Percentiles rank a stretch among this genome's conserved stretches.
These are phyloP conservation scores for Cephalopterus ornatus DNA, from an alignment of 2,113 vertebrate species.

Conservation along the genomic window DNA sequence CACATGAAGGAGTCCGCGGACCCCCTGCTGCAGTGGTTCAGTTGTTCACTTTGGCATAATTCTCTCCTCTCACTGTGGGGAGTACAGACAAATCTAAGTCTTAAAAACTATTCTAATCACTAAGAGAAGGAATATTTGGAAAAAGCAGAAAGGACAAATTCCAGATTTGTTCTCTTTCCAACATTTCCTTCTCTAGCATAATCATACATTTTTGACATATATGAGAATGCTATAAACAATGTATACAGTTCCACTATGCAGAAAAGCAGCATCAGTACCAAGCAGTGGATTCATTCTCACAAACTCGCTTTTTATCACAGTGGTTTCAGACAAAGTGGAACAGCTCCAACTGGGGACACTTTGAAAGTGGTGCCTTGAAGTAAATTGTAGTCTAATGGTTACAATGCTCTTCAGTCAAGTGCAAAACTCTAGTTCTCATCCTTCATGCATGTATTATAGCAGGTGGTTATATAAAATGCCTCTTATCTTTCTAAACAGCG, in stretches of 20 bases:
- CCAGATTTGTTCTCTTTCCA: neutral
- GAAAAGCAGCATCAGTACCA: neutral
- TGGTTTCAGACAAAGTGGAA: neutral
- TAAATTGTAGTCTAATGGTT: neutral
- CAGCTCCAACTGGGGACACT: neutral
- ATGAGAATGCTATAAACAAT: neutral
- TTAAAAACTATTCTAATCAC: neutral
- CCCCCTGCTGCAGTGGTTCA: neutral
- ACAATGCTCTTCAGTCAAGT: neutral
- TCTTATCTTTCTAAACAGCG: neutral
- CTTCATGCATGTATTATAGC: neutral
- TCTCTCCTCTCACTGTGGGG: neutral
- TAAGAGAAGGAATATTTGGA: neutral
- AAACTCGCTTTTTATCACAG: neutral
- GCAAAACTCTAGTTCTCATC: neutral
- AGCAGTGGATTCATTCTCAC: neutral
- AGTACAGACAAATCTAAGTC: neutral
- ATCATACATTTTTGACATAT: neutral
- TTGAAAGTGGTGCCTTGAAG: rapidly evolving
- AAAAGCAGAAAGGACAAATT: neutral
- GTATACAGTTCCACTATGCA: neutral
- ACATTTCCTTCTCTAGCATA: neutral
- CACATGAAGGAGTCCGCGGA: neutral
- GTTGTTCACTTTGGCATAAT: rapidly evolving
- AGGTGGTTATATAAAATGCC: neutral